Evolutionary conservation across 1,140 invertebrate species (phyloP).

Genomic region (Bacillus rossius): DNA sequence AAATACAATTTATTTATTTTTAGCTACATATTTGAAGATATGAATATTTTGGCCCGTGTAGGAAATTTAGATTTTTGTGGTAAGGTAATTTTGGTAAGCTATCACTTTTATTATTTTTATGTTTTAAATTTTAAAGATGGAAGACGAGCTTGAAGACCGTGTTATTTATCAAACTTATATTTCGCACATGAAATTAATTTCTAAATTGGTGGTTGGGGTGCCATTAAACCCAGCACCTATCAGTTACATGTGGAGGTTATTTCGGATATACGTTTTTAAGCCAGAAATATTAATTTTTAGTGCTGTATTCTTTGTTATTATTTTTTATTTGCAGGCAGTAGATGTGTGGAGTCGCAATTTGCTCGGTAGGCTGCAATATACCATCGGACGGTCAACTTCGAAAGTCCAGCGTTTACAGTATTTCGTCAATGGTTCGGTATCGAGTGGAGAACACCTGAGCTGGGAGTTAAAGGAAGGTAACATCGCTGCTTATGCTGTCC

Average conservation of each 20-base stretch:
- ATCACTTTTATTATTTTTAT: no score
- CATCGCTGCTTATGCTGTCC: constrained; percentile 81
- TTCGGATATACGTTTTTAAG: constrained; percentile 65
- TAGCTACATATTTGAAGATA: no score
- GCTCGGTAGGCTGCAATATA: constrained; percentile 63
- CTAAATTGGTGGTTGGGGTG: constrained; percentile 66
- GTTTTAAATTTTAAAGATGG: constrained; percentile 50
- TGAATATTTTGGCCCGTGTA: no score
- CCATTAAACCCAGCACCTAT: constrained; percentile 53
- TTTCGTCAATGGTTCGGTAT: constrained; percentile 20
- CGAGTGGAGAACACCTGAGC: constrained; percentile 53
- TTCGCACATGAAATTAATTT: constrained; percentile 75
- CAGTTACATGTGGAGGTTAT: constrained; percentile 63
- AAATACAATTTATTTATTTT: no score
- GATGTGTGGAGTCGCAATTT: constrained; percentile 72
- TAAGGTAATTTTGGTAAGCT: no score
- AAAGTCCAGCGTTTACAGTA: constrained; percentile 18
- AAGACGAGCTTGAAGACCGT: constrained; percentile 83
- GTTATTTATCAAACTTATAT: constrained; percentile 77
- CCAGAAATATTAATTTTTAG: constrained; percentile 54
- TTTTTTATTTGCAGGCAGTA: constrained; percentile 64
- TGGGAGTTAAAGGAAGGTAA: constrained; percentile 72
- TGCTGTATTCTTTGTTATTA: constrained; percentile 14
- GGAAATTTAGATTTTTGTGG: background rate
- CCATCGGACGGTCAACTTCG: constrained; percentile 52